A percentile compares a stretch with the other conserved stretches of the same genome.
Conservation (phyloP, 2,113 vertebrate species). For the Austrofundulus limnaeus region DNA sequence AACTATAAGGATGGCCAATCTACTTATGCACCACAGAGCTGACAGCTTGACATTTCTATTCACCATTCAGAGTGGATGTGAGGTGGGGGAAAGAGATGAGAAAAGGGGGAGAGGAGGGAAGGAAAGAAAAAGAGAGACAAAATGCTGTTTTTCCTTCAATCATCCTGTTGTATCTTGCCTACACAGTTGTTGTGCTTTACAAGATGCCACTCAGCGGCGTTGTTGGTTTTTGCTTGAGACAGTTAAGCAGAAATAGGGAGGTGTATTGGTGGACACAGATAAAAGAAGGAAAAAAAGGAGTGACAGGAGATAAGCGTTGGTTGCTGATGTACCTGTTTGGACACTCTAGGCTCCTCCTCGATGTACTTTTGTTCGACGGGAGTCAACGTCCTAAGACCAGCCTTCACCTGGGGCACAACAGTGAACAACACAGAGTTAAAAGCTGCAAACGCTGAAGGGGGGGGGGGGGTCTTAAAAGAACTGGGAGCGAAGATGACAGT, state of each 20-base stretch:
- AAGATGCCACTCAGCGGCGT: conserved; percentile 57
- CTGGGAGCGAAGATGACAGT: background rate
- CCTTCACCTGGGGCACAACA: conserved; percentile 89
- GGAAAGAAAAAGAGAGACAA: conserved; percentile 46
- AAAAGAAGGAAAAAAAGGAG: conserved; percentile 31
- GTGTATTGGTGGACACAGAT: conserved; percentile 36
- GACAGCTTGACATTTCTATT: conserved; percentile 87
- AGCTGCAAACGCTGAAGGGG: conserved; percentile 39
- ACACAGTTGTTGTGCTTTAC: conserved; percentile 69
- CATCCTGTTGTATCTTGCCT: conserved; percentile 67
- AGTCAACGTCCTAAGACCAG: conserved; percentile 92
- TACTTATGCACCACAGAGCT: conserved; percentile 81
- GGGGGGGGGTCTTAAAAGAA: background rate
- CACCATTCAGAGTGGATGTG: conserved; percentile 69
- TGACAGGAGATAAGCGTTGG: conserved; percentile 13
- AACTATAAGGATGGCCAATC: conserved; percentile 82
- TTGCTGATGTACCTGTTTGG: conserved; percentile 90
- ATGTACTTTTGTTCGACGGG: conserved; percentile 98
- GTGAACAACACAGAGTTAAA: conserved; percentile 39
- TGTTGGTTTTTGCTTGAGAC: conserved; percentile 54
- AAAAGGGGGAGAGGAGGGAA: conserved; percentile 50
- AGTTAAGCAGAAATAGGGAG: conserved; percentile 28
- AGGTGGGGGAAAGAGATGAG: conserved; percentile 52
- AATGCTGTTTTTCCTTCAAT: conserved; percentile 73
- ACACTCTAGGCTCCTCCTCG: conserved; percentile 95